Evolutionary conservation across 2,888 invertebrate genomes (phyloP).

Genomic region (Zeuzera pyrina): DNA sequence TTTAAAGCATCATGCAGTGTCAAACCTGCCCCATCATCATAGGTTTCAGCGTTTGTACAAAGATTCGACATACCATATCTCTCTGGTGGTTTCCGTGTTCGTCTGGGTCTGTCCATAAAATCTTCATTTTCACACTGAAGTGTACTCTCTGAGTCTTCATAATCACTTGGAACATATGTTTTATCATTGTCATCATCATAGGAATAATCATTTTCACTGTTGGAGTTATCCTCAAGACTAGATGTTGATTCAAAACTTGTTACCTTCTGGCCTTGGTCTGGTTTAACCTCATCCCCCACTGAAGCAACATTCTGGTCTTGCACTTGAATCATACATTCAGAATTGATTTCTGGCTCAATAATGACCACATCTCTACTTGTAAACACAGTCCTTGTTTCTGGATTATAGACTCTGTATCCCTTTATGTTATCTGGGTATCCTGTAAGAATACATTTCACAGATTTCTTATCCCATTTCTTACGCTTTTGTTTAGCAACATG

Average conservation of each 20-base stretch:
- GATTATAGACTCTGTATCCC: slow-evolving; percentile 14
- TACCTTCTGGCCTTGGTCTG: slow-evolving; percentile 1
- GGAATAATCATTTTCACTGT: slow-evolving; percentile 2
- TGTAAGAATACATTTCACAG: slow-evolving; percentile 9
- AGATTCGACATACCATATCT: slow-evolving; percentile 3
- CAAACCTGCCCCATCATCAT: slow-evolving; percentile 2
- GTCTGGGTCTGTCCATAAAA: slow-evolving; percentile 1
- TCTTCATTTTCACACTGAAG: neutral
- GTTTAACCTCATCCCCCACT: slow-evolving; percentile 3
- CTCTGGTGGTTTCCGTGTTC: too few relatives aligned
- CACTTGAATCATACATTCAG: slow-evolving; percentile 5
- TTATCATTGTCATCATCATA: slow-evolving; percentile 2
- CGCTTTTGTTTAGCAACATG: slow-evolving; percentile 13
- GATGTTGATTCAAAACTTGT: slow-evolving; percentile 2
- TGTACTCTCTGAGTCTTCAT: slow-evolving; percentile 3
- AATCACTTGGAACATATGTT: slow-evolving; percentile 3
- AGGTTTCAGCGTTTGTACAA: slow-evolving; percentile 1
- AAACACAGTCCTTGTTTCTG: slow-evolving; percentile 9
- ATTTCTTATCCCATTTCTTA: slow-evolving; percentile 11
- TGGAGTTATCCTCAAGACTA: slow-evolving; percentile 1
- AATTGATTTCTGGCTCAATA: slow-evolving; percentile 7
- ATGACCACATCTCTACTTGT: slow-evolving; percentile 16
- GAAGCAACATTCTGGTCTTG: slow-evolving; percentile 7
- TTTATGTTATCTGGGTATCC: slow-evolving; percentile 12
- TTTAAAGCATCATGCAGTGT: neutral